Evolutionary conservation across 30 jellyfish, hydroid and myxozoan species (phyloP).

Genomic region (Aurelia aurita complex sp. Pacific): DNA sequence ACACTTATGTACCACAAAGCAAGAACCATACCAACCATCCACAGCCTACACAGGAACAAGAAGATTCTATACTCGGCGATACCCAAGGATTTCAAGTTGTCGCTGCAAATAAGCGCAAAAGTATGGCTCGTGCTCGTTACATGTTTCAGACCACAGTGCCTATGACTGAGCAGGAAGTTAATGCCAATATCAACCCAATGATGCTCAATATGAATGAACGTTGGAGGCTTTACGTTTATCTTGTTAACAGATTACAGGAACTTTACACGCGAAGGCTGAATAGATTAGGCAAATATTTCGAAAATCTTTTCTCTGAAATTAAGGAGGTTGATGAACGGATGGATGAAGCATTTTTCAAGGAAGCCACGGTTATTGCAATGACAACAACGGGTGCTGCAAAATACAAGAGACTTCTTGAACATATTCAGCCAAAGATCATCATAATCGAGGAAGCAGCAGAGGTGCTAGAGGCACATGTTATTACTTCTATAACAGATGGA

Average conservation of each 20-base stretch:
- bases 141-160: slow-evolving; percentile 7
- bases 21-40: background rate
- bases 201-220: slow-evolving; percentile 44
- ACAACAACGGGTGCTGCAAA: slow-evolving; percentile 93
- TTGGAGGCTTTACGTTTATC: slow-evolving; percentile 69
- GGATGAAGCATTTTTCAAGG: slow-evolving; percentile 43
- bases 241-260: too few species aligned
- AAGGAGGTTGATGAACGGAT: slow-evolving; percentile 39
- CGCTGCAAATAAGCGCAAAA: slow-evolving; percentile 33
- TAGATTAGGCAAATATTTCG: slow-evolving; percentile 16
- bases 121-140: slow-evolving; percentile 25
- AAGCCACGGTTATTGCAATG: slow-evolving; percentile 77
- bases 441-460: slow-evolving; percentile 98
- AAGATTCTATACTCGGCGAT: too few species aligned
- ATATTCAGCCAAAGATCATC: slow-evolving; percentile 70
- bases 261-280: background rate
- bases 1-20: background rate
- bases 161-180: slow-evolving; percentile 67
- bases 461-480: slow-evolving; percentile 92
- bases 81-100: slow-evolving; percentile 52
- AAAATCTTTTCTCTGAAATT: slow-evolving; percentile 54
- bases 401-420: slow-evolving; percentile 33
- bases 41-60: too few species aligned
- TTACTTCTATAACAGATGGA: slow-evolving; percentile 57
- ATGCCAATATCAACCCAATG: slow-evolving; percentile 54